Evolutionary conservation across 2,113 vertebrate genomes (phyloP).

Genomic region (Scartelaos histophorus): DNA sequence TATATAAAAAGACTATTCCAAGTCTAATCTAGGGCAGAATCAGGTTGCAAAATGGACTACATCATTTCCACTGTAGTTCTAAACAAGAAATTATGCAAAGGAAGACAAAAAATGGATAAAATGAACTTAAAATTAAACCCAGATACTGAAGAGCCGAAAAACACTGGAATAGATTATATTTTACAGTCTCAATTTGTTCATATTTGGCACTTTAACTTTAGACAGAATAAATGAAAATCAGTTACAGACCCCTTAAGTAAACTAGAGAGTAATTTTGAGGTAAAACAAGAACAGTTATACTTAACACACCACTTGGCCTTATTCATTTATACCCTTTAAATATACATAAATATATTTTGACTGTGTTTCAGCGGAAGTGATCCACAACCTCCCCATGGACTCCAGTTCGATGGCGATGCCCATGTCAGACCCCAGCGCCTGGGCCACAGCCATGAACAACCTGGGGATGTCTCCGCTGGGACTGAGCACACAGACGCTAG

Average conservation of each 20-base stretch:
- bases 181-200: too few relatives aligned
- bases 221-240: too few relatives aligned
- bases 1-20: too few relatives aligned
- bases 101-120: too few relatives aligned
- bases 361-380: slow-evolving; percentile 75
- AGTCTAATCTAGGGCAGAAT: too few relatives aligned
- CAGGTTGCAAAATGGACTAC: too few relatives aligned
- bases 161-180: too few relatives aligned
- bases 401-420: slow-evolving; percentile 87
- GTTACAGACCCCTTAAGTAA: not conserved
- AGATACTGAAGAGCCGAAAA: too few relatives aligned
- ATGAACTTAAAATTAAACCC: too few relatives aligned
- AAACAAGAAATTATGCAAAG: too few relatives aligned
- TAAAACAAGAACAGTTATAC: not conserved
- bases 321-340: not conserved
- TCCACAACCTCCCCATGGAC: slow-evolving; percentile 85
- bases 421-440: slow-evolving; percentile 89
- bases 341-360: not conserved
- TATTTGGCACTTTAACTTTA: too few relatives aligned
- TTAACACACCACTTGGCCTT: not conserved
- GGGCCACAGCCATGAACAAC: slow-evolving; percentile 98
- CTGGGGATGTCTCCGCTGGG: slow-evolving; percentile 92
- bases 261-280: not conserved
- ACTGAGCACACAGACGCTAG: slow-evolving; percentile 87
- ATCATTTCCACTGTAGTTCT: too few relatives aligned